Percentiles rank a stretch among this genome's conserved stretches.
These are phyloP conservation scores for Marmota flaviventris DNA, from an alignment of 2,113 vertebrate genomes.

Conservation along the genomic window DNA sequence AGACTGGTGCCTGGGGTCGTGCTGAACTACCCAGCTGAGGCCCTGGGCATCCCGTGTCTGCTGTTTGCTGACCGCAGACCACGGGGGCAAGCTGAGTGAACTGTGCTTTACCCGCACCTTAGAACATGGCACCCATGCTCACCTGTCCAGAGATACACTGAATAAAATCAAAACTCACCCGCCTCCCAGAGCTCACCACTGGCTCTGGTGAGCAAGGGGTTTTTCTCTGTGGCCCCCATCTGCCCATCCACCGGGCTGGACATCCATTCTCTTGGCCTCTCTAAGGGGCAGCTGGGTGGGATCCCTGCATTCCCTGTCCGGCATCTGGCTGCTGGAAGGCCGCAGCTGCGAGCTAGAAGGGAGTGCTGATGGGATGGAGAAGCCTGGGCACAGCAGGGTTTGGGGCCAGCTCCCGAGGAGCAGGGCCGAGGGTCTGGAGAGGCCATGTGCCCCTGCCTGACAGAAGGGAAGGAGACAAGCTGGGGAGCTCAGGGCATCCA, in stretches of 20 bases:
- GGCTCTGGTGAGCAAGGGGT: too few species aligned
- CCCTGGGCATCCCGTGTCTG: fast-evolving
- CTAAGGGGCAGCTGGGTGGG: fast-evolving
- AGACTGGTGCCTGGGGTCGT: fast-evolving
- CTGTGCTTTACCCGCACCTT: fast-evolving
- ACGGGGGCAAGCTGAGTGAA: fast-evolving
- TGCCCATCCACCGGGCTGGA: background rate
- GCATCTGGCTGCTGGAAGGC: background rate
- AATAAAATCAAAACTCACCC: fast-evolving
- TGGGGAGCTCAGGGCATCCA: too few species aligned
- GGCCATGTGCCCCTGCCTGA: too few species aligned
- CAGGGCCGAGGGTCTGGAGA: too few species aligned
- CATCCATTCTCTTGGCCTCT: background rate
- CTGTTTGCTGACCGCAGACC: background rate
- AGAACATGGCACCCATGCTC: fast-evolving
- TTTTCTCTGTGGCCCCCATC: too few species aligned
- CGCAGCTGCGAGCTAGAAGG: too few species aligned
- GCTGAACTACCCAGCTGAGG: background rate
- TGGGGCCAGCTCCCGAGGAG: background rate
- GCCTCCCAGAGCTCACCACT: fast-evolving
- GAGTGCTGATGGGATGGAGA: too few species aligned
- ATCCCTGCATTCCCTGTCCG: background rate
- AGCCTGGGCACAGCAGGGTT: background rate
- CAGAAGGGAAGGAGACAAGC: background rate
- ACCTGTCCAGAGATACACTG: fast-evolving